These are phyloP conservation scores for Anneissia japonica DNA, from an alignment of 35 echinoderm and acorn worm species.

Conservation along the genomic window DNA sequence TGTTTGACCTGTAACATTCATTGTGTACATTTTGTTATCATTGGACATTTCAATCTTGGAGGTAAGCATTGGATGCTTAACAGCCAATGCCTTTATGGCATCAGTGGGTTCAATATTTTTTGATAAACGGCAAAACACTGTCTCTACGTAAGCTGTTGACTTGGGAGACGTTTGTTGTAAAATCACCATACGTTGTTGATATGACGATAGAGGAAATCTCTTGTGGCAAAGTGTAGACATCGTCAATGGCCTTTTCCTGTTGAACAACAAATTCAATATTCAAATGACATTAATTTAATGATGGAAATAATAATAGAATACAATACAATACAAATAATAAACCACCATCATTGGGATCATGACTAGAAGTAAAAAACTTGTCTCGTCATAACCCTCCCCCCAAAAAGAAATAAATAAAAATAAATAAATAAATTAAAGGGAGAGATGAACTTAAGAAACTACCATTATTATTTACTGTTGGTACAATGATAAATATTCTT, in stretches of 20 bases:
- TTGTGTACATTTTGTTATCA: background rate
- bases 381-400: too few species aligned
- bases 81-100: background rate
- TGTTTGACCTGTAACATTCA: background rate
- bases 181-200: background rate
- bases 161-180: conserved; percentile 6
- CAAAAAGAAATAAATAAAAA: too few species aligned
- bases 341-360: too few species aligned
- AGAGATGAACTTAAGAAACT: too few species aligned
- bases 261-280: background rate
- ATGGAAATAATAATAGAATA: too few species aligned
- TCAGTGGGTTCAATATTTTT: background rate
- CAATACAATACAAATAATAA: too few species aligned
- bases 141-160: conserved; percentile 11
- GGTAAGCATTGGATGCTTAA: conserved; percentile 1
- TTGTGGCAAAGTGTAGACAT: background rate
- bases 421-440: too few species aligned
- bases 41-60: background rate
- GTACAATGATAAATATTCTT: too few species aligned
- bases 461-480: too few species aligned
- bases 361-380: too few species aligned
- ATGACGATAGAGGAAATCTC: background rate
- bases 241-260: background rate
- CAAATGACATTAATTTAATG: too few species aligned
- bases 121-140: background rate